Conservation (phyloP, 1,140 invertebrate genomes). For the Drosophila erecta region DNA sequence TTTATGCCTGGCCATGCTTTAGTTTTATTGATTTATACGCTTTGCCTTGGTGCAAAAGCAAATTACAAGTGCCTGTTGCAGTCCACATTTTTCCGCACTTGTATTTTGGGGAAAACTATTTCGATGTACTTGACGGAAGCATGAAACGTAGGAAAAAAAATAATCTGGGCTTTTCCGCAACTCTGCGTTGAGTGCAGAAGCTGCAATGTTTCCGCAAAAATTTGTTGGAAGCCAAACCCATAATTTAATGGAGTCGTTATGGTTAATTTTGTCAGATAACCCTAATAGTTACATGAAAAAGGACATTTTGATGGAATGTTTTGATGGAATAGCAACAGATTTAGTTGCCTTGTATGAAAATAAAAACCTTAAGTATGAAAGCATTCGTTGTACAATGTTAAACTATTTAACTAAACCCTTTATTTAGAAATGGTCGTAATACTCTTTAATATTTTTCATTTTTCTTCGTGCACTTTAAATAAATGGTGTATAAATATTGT, state of each 20-base stretch:
- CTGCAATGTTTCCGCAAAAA: not conserved
- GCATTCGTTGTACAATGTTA: too few species aligned
- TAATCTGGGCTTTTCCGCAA: constrained; percentile 2
- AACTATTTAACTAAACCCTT: too few species aligned
- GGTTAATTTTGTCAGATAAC: not conserved
- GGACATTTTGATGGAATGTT: too few species aligned
- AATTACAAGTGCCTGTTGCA: constrained; percentile 45
- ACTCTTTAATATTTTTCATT: too few species aligned
- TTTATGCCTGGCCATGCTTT: constrained; percentile 60
- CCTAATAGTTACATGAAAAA: not conserved
- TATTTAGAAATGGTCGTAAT: too few species aligned
- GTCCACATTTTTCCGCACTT: constrained; percentile 20
- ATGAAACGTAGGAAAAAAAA: not conserved
- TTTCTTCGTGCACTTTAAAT: too few species aligned
- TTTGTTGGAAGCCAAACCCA: not conserved
- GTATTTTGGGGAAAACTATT: constrained; percentile 42
- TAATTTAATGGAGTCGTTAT: constrained; percentile 5
- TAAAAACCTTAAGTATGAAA: too few species aligned
- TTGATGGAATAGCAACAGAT: not conserved
- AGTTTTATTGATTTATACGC: constrained; percentile 70
- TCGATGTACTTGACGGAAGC: constrained; percentile 8
- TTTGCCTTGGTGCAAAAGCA: constrained; percentile 20
- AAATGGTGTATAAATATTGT: too few species aligned
- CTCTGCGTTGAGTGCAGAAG: not conserved
- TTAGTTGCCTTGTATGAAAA: not conserved